Percentiles rank a stretch among this genome's conserved stretches.
phyloP scores from a whole-genome alignment of 37 sponge, comb jelly and placozoan species.

The Aplysina aerophoba region DNA sequence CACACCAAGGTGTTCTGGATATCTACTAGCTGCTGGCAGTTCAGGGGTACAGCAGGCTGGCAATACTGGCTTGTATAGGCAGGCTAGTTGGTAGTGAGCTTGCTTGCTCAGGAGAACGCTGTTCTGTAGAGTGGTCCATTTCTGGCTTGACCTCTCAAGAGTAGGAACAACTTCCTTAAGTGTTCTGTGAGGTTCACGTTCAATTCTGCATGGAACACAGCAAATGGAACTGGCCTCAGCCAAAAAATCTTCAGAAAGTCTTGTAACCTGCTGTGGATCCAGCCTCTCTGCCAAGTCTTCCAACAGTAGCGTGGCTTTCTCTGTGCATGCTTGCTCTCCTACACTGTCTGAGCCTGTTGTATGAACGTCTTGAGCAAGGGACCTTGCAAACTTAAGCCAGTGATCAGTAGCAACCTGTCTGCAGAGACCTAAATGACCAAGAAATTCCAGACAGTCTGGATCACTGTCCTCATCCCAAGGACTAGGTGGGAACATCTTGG shows the following conservation, averaged over 20 bases:
- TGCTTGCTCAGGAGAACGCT: not conserved
- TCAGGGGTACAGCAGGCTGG: not conserved
- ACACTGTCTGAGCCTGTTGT: not conserved
- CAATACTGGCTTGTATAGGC: not conserved
- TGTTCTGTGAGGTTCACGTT: not conserved
- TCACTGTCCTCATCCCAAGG: conserved; percentile 9
- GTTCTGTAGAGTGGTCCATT: not conserved
- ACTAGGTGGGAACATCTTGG: conserved; percentile 9
- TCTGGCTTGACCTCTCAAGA: not conserved
- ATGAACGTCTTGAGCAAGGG: not conserved
- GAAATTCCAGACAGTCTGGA: not conserved
- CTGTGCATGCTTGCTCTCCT: not conserved
- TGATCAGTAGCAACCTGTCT: not conserved
- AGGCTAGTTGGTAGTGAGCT: not conserved
- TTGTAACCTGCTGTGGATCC: too few species aligned
- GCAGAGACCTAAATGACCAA: not conserved
- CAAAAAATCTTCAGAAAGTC: not conserved
- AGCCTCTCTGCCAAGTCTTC: not conserved
- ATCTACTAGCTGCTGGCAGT: too few species aligned
- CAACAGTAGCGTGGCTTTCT: not conserved
- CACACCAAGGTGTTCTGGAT: not conserved
- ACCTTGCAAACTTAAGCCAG: conserved; percentile 5
- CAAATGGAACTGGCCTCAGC: not conserved
- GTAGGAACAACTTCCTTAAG: not conserved
- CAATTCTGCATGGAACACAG: not conserved